A percentile compares a stretch with the other conserved stretches of the same genome.
phyloP scores from a whole-genome alignment of 2,797 vertebrate species.

The Catostomus latipinnis region DNA sequence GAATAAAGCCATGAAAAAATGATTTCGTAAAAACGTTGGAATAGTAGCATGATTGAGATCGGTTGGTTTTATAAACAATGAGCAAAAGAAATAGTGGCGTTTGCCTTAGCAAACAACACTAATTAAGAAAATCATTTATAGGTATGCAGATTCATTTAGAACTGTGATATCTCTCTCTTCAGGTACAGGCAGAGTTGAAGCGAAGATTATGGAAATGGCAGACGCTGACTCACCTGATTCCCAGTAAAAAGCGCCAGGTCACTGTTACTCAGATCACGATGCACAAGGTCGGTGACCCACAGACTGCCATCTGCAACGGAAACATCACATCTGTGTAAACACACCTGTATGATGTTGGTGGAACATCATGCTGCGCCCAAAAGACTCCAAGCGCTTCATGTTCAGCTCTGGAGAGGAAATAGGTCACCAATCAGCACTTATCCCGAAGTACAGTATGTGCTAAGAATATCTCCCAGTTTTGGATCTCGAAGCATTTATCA shows the following conservation, averaged over 20 bases:
- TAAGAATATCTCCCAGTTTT: neutral
- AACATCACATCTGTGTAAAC: constrained; percentile 77
- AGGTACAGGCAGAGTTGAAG: constrained; percentile 87
- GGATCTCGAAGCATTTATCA: neutral
- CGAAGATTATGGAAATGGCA: constrained; percentile 81
- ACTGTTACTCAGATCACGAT: constrained; percentile 79
- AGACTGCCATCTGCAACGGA: constrained; percentile 64
- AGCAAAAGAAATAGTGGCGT: too few species aligned
- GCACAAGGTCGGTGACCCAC: constrained; percentile 72
- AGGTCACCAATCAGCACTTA: neutral
- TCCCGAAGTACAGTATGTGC: neutral
- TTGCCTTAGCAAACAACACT: too few species aligned
- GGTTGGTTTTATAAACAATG: too few species aligned
- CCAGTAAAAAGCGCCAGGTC: constrained; percentile 73
- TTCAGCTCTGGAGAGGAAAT: neutral
- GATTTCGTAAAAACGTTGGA: too few species aligned
- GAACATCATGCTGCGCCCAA: neutral
- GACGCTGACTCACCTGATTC: constrained; percentile 75
- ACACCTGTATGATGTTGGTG: constrained; percentile 3
- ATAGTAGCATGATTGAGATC: too few species aligned
- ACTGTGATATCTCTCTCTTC: constrained; percentile 20
- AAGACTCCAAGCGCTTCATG: neutral
- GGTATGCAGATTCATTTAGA: too few species aligned
- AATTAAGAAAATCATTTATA: too few species aligned
- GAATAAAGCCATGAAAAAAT: too few species aligned